phyloP scores from a whole-genome alignment of 2,113 vertebrate species.

The Hystrix cristata region DNA sequence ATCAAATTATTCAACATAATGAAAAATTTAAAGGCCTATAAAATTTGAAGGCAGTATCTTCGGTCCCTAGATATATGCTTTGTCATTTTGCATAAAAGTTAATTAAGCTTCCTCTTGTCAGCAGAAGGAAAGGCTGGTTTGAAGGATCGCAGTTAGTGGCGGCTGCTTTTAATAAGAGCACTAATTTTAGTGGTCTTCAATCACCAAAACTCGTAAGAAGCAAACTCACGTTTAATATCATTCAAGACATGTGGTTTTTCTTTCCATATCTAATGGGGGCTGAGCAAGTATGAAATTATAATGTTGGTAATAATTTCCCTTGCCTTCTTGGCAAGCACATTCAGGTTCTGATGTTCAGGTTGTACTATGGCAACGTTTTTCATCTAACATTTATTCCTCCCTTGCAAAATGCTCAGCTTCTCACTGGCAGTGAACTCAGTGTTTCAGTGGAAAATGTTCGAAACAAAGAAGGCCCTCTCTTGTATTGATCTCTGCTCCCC shows the following conservation, averaged over 20 bases:
- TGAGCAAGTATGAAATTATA: constrained; percentile 69
- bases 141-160: neutral
- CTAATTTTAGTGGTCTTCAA: neutral
- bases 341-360: constrained; percentile 52
- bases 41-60: neutral
- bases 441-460: constrained; percentile 22
- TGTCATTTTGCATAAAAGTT: constrained; percentile 6
- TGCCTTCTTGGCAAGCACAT: constrained; percentile 71
- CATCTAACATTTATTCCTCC: constrained; percentile 72
- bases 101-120: constrained; percentile 5
- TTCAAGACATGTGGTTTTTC: constrained; percentile 58
- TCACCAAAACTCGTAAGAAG: neutral
- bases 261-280: neutral
- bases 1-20: neutral
- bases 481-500: neutral
- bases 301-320: constrained; percentile 62
- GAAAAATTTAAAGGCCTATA: neutral
- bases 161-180: neutral
- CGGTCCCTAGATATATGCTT: neutral
- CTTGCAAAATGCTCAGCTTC: constrained; percentile 13
- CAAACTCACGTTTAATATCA: constrained; percentile 23
- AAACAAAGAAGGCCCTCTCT: neutral
- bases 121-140: neutral
- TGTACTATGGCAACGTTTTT: constrained; percentile 58
- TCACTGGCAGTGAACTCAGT: constrained; percentile 44